Base-by-base conservation (phyloP, 2,797 vertebrate genomes). In the Acipenser ruthenus region DNA sequence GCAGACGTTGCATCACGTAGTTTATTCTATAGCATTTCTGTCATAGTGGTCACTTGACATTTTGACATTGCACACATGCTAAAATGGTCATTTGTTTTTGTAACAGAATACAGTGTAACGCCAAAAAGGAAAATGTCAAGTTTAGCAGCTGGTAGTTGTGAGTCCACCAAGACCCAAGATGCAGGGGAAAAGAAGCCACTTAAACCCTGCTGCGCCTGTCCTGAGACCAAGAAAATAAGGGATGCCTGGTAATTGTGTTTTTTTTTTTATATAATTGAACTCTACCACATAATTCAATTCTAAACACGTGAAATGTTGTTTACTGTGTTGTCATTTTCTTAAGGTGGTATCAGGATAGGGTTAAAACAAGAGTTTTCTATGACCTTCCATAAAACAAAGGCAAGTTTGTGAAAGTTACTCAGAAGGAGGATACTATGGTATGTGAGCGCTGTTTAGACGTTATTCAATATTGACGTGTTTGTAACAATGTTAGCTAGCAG, bases 151-250 rank as follows among this genome's bases (percentile, higher is more conserved):
- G 88, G 89, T 60, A 86, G 88, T 62, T 79, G 89, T 6, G 87
- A 84, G 47, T 4, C 84, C 4, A 13, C 71, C n/a, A 65, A 83
- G 1, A 73, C 78, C 5, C 55, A 71, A 2, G 75, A 76, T 10
- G 75, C 60, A 15, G 0, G 78, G 0, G 83, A 93, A 77, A 93
- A 94, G 85, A 96, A 96, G 79, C 94, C 93, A 0, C 82, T 98
- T 71, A 98, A 88, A 69, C 82, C 95, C 0, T 98, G 96, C 82
- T 99, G 96, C 49, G 95, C 96, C 50, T 98, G 95, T 76, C 95
- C 95, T 0, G 95, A 98, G 75, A 98, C 95, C 1, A 98, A 98
- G 84, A 94, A 93, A 80, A 91, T 89, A 72, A 82, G 95, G 65
- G 95, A 99, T 72, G 83, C 88, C n/a, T 98, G 95, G 95, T 98